These are phyloP conservation scores for Microtus richardsoni DNA, from an alignment of 2,113 vertebrate species.

Conservation along the genomic window DNA sequence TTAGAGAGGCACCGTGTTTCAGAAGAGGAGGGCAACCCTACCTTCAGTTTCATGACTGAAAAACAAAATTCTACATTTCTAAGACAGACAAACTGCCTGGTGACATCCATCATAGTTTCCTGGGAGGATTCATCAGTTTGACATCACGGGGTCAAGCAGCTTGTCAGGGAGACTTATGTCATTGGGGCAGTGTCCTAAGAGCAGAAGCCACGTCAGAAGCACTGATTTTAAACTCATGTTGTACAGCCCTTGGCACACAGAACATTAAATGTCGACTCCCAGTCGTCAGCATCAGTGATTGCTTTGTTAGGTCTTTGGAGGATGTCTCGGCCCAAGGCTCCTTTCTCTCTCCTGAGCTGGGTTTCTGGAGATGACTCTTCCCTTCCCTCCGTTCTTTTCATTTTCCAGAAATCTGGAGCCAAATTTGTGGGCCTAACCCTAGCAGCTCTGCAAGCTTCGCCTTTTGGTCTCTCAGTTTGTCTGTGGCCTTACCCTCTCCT, in stretches of 20 bases:
- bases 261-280: background rate
- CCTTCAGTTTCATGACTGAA: background rate
- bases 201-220: background rate
- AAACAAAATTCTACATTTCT: slow-evolving; percentile 1
- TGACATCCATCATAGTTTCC: background rate
- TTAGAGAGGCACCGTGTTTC: background rate
- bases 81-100: background rate
- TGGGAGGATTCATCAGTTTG: background rate
- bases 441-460: background rate
- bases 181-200: fast-evolving
- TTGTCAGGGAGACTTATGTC: background rate
- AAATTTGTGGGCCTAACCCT: background rate
- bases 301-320: background rate
- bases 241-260: background rate
- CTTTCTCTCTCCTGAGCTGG: background rate
- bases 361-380: background rate
- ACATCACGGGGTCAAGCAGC: background rate
- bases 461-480: background rate
- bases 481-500: background rate
- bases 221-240: background rate
- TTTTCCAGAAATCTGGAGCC: background rate
- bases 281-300: fast-evolving
- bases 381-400: background rate
- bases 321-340: background rate
- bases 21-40: background rate